phyloP scores from a whole-genome alignment of 2,113 vertebrate genomes.

The Aspiorhynchus laticeps region DNA sequence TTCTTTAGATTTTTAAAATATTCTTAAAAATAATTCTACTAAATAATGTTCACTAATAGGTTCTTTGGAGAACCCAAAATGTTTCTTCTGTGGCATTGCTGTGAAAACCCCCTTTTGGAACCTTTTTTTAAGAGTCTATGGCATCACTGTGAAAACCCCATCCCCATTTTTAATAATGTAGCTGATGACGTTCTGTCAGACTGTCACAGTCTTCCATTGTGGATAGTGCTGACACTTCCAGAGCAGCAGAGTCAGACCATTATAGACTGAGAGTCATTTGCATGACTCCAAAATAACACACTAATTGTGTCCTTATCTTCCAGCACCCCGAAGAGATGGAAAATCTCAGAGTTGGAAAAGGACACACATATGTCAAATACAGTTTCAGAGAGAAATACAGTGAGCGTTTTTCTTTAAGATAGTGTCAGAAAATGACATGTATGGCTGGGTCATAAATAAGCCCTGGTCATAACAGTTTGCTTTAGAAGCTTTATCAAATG shows the following conservation, averaged over 20 bases:
- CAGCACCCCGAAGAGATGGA: conserved; percentile 18
- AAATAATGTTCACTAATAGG: no score
- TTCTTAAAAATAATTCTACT: no score
- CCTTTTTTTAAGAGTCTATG: neutral
- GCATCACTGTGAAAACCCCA: neutral
- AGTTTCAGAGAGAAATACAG: neutral
- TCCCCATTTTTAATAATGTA: neutral
- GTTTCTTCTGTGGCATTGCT: neutral
- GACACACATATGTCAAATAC: conserved; percentile 27
- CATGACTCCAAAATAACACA: conserved; percentile 55
- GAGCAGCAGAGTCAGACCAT: conserved; percentile 47
- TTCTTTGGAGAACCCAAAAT: no score
- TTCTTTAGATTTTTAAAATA: no score
- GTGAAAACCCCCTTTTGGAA: neutral
- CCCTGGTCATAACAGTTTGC: neutral
- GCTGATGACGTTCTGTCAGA: conserved; percentile 25
- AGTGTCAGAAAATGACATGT: conserved; percentile 27
- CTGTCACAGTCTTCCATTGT: conserved; percentile 34
- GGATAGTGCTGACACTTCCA: conserved; percentile 49
- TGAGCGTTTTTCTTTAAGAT: conserved; percentile 11
- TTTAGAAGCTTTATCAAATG: conserved; percentile 1
- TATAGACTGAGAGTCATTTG: conserved; percentile 45
- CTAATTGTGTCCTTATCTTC: conserved; percentile 56
- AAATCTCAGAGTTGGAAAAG: conserved; percentile 14
- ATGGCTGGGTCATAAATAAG: conserved; percentile 6